phyloP scores from a whole-genome alignment of 2,888 invertebrate species.

The Pegoplata infirma region DNA sequence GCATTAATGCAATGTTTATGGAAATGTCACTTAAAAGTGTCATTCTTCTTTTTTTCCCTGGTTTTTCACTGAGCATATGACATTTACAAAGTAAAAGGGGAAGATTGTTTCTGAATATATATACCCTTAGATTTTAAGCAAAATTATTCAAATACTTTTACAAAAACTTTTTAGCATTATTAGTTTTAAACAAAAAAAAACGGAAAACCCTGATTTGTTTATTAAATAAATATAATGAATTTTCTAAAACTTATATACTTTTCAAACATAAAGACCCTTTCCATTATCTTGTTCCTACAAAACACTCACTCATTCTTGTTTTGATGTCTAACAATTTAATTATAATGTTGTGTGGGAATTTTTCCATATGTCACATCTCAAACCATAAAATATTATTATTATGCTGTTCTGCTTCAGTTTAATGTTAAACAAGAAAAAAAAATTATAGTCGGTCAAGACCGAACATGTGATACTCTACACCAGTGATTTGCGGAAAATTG shows the following conservation, averaged over 20 bases:
- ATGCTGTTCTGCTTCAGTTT: background rate
- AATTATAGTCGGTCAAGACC: too few species aligned
- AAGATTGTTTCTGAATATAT: background rate
- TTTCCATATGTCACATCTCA: conserved; percentile 51
- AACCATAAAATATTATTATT: conserved; percentile 9
- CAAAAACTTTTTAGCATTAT: conserved; percentile 9
- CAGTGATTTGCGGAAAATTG: too few species aligned
- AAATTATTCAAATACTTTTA: conserved; percentile 27
- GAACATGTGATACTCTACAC: too few species aligned
- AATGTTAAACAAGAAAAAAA: too few species aligned
- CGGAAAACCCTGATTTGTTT: conserved; percentile 44
- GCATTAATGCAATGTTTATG: conserved; percentile 59
- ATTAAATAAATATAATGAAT: conserved; percentile 36
- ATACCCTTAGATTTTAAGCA: conserved; percentile 33
- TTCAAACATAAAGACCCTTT: conserved; percentile 12
- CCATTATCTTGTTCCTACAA: background rate
- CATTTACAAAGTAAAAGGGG: conserved; percentile 10
- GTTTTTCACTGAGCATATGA: background rate
- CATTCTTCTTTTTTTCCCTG: conserved; percentile 32
- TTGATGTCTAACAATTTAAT: conserved; percentile 55
- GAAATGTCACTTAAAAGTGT: conserved; percentile 59
- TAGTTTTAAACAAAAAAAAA: background rate
- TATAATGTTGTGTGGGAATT: conserved; percentile 58
- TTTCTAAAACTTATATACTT: conserved; percentile 13
- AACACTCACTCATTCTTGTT: conserved; percentile 2